Evolutionary conservation across 2,888 invertebrate species (phyloP), one percentile per base, ranked within the genome.

Genomic region (Pristionchus mayeri): DNA sequence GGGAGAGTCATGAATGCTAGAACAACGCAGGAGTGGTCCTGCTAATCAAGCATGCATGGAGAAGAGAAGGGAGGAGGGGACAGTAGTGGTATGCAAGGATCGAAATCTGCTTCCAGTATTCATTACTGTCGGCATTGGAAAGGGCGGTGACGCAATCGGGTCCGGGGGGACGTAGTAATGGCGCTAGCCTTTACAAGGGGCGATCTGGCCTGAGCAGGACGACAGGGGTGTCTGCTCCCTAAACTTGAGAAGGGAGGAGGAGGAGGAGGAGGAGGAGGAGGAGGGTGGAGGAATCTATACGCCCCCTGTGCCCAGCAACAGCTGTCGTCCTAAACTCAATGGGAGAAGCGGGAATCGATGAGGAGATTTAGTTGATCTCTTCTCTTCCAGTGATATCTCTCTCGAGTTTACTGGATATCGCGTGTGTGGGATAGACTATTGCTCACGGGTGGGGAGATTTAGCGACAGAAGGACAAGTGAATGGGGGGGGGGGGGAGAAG

Each of bases 1-100:
- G 24, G 40, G 40, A 16, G 24, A 71, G 71, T 71, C 71, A 71
- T 71, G 71, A 44, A 71, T 71, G 71, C 40, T 71, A 44, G 71
- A 71, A 71, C 71, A 71, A 44, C 71, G 71, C 2, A 7, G 44
- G 71, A n/a, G n/a, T 30, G 27, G 63, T 34, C 18, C 30, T 2
- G 60, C 63, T n/a, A 9, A 30, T 71, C 40, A 7, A 4, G 24
- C 24, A 71, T 71, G 44, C 71, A 71, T 71, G 71, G 13, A 37
- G 18, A 34, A 30, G 3, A 24, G 63, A 6, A 34, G 63, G 37
- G 4, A 2, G 37, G 37, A 21, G n/a, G 30, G 6, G 54, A 54
- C 54, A 44, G 44, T n/a, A n/a, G n/a, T n/a, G n/a, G n/a, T n/a
- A n/a, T n/a, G n/a, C n/a, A n/a, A n/a, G 13, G 44, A 44, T 44